Percentiles rank a stretch among this genome's conserved stretches.
Conservation (phyloP, 2,113 vertebrate species). For the Progne subis region DNA sequence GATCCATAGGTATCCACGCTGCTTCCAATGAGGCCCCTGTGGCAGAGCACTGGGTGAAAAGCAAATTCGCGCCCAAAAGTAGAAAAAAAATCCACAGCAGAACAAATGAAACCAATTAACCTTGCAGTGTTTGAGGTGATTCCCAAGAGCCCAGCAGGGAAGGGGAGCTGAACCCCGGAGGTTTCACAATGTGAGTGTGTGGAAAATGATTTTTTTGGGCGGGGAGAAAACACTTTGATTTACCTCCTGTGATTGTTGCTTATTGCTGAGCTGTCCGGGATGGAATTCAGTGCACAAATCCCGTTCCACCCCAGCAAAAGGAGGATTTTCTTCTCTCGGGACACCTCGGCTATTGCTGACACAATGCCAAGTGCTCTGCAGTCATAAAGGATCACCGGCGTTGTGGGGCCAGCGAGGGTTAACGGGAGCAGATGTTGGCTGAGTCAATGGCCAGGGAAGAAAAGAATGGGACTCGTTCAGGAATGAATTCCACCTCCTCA, state of each 20-base stretch:
- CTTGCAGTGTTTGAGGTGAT: background rate
- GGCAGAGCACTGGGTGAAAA: background rate
- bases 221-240: background rate
- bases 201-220: background rate
- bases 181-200: rapidly evolving
- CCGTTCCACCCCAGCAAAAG: background rate
- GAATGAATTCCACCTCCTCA: background rate
- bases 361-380: background rate
- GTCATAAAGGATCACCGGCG: background rate
- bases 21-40: background rate
- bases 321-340: background rate
- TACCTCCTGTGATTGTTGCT: background rate
- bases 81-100: rapidly evolving
- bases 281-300: background rate
- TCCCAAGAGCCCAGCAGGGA: background rate
- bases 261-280: background rate
- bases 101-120: background rate
- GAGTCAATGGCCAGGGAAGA: background rate
- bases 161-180: background rate
- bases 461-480: background rate
- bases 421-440: constrained; percentile 39
- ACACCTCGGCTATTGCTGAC: background rate
- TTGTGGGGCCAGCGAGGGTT: background rate
- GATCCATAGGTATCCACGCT: background rate
- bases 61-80: background rate